Base-by-base conservation (phyloP, 1,140 invertebrate species). In the Acyrthosiphon pisum region DNA sequence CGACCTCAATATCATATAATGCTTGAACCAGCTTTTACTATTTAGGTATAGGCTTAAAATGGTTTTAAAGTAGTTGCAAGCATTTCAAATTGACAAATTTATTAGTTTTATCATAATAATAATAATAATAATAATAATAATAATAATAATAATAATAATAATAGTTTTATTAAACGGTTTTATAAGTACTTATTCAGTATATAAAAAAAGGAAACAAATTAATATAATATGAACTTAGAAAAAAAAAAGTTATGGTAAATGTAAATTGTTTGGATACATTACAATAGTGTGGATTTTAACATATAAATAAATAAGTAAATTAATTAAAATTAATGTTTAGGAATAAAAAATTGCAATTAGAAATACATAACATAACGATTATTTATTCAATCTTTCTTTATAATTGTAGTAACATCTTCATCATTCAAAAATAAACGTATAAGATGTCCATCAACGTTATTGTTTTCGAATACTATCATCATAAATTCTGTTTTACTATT, bases 331-430 rank as follows among this genome's bases (percentile, higher is more conserved):
- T 68, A 68, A 68, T n/a, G 11, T 30, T n/a, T n/a, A 60, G 30
- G 0, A 68, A 68, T n/a, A 18, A 1, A 60, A 30, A 9, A n/a
- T 68, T 68, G n/a, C 60, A 14, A n/a, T 18, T 30, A 14, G 23
- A 44, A 87, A 87, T 48, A n/a, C n/a, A n/a, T 35, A 48, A 87
- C 30, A 46, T 7, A 48, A 23, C 46, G n/a, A 48, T 35, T 11
- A 48, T 88, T 35, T 23, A 48, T 46, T 91, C 23, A 81, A 48
- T 91, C 44, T 48, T 83, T 48, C 44, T 56, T 84, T 41, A 93
- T 93, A 3, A 84, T 53, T 14, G 30, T 30, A 22, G 9, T 30
- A 9, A 93, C 48, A 93, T 93, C 20, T 26, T 53, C 8, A 56
- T 56, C 48, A 41, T 84, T 18, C 6, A 53, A 37, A 53, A 84